Conservation (phyloP, 2,797 vertebrate genomes). For the Neoniphon sammara region DNA sequence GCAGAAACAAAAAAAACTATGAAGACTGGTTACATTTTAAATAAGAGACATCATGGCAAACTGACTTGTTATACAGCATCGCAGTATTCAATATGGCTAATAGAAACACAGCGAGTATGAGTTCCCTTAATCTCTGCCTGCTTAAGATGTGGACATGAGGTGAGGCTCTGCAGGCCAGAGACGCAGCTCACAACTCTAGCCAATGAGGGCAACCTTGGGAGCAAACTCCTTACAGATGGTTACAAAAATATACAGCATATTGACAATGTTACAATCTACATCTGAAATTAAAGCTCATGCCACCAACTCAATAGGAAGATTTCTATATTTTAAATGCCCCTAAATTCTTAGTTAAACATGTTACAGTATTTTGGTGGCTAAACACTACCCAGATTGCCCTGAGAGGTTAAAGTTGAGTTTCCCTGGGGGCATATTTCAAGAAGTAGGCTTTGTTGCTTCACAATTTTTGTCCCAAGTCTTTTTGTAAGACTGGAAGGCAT, state of each 20-base stretch:
- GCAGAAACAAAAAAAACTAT: conserved; percentile 11
- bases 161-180: conserved; percentile 18
- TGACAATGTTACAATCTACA: background rate
- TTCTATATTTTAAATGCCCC: background rate
- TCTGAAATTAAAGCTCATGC: background rate
- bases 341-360: conserved; percentile 21
- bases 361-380: conserved; percentile 3
- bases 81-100: conserved; percentile 51
- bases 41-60: conserved; percentile 22
- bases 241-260: background rate
- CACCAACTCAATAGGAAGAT: conserved; percentile 12
- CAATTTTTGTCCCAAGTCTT: too few species aligned
- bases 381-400: conserved; percentile 36
- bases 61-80: conserved; percentile 42
- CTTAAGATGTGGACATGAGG: conserved; percentile 16
- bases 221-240: background rate
- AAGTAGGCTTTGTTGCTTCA: conserved; percentile 7
- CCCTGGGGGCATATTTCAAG: conserved; percentile 3
- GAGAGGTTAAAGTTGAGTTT: conserved; percentile 45
- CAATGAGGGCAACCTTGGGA: conserved; percentile 25
- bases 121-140: conserved; percentile 8
- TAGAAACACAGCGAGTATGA: conserved; percentile 12
- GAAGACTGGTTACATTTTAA: conserved; percentile 2
- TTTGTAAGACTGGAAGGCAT: too few species aligned
- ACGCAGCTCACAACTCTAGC: conserved; percentile 19